phyloP scores from a whole-genome alignment of 2,888 invertebrate species.

The Erebia epiphron region DNA sequence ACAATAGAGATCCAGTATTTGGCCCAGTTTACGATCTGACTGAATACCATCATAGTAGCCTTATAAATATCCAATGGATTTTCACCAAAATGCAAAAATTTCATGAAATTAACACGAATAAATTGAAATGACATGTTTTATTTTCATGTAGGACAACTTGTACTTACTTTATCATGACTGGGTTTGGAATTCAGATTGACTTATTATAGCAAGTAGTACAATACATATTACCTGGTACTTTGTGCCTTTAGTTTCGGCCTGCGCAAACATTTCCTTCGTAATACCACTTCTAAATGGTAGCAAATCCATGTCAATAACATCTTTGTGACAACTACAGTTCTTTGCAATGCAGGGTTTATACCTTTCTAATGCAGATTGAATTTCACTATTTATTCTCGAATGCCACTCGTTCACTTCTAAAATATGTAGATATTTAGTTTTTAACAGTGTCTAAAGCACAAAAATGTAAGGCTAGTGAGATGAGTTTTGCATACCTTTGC shows the following conservation, averaged over 20 bases:
- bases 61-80: too few relatives aligned
- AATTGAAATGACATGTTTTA: too few relatives aligned
- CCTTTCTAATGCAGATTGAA: slow-evolving; percentile 73
- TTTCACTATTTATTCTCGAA: slow-evolving; percentile 63
- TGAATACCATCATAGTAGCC: too few relatives aligned
- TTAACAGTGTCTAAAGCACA: neutral
- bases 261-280: slow-evolving; percentile 84
- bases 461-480: neutral
- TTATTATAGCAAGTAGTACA: too few relatives aligned
- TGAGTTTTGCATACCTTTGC: slow-evolving; percentile 41
- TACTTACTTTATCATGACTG: too few relatives aligned
- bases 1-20: neutral
- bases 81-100: too few relatives aligned
- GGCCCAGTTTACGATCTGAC: too few relatives aligned
- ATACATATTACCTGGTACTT: slow-evolving; percentile 69
- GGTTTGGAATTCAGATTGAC: too few relatives aligned
- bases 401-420: slow-evolving; percentile 76
- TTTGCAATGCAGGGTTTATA: slow-evolving; percentile 81
- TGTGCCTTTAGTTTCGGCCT: slow-evolving; percentile 73
- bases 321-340: slow-evolving; percentile 85
- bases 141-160: too few relatives aligned
- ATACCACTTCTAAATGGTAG: slow-evolving; percentile 88
- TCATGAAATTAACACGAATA: too few relatives aligned
- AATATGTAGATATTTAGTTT: slow-evolving; percentile 42
- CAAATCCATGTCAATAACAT: slow-evolving; percentile 87